Evolutionary conservation across 2,888 invertebrate species (phyloP), one percentile per base, ranked within the genome.

Genomic region (Aradus depressus): DNA sequence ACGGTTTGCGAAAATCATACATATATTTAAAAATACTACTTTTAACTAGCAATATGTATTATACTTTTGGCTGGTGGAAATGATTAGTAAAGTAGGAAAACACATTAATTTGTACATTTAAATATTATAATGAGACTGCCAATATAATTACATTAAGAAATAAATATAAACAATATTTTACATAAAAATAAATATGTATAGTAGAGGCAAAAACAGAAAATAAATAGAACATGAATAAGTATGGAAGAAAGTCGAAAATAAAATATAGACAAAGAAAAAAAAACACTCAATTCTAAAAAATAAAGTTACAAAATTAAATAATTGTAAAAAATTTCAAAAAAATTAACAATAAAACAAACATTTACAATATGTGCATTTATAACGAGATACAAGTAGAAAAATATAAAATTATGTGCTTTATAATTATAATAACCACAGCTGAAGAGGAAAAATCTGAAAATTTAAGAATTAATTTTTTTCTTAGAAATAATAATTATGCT

Each of bases 101-200:
- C 34, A 45, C 45, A 14, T 42, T 47, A 35, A 47, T 51, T 56
- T 50, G 54, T 54, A 58, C 58, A 58, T 58, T 54, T 50, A 58
- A 58, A 58, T 58, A 51, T 58, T 58, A 58, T 56, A 52, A 52
- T 58, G 53, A 58, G 58, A 58, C 56, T 58, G 58, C 58, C 58
- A 54, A 51, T 51, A 53, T 56, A 52, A 55, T 49, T n/a, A n/a
- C n/a, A n/a, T n/a, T n/a, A n/a, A n/a, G n/a, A n/a, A n/a, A n/a
- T n/a, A n/a, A n/a, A n/a, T n/a, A n/a, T n/a, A n/a, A n/a, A n/a
- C n/a, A 35, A 32, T 28, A 50, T 32, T 31, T 42, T 34, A 50
- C 42, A 31, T 50, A 50, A 41, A 50, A 43, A 34, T 37, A 50
- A 47, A 47, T 50, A 19, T 39, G 21, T 28, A 31, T 4, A 22